These are phyloP conservation scores for Petrocephalus zakoni DNA, from an alignment of 2,113 vertebrate genomes.

Conservation along the genomic window DNA sequence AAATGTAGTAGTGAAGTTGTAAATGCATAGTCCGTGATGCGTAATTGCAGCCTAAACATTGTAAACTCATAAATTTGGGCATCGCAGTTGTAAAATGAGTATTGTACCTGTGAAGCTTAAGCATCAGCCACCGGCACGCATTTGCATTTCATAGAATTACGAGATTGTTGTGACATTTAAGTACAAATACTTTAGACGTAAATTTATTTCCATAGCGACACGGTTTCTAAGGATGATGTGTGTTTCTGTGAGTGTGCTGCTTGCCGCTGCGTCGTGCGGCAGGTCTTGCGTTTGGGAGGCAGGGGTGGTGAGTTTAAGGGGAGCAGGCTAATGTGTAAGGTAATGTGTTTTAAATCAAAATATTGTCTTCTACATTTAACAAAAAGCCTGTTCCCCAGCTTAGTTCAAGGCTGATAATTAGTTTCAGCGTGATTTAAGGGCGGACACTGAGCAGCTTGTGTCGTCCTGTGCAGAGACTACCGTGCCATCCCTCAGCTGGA, in stretches of 20 bases:
- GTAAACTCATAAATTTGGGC: neutral
- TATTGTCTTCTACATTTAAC: neutral
- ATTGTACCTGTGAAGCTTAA: neutral
- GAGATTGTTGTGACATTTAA: neutral
- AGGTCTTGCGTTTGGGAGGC: neutral
- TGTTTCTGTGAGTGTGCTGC: neutral
- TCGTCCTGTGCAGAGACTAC: constrained; percentile 71
- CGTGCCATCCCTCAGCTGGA: constrained; percentile 87
- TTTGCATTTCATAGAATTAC: neutral
- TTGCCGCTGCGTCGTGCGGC: neutral
- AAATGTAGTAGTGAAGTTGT: neutral
- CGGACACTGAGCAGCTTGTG: neutral
- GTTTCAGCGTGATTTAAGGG: neutral
- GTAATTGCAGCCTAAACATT: neutral
- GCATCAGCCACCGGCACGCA: neutral
- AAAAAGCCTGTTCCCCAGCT: neutral
- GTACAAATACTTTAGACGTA: neutral
- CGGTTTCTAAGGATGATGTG: neutral
- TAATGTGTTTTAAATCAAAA: neutral
- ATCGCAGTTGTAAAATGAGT: neutral
- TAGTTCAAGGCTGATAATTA: neutral
- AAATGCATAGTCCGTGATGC: neutral
- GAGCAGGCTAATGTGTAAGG: too few relatives aligned
- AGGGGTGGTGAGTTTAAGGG: neutral
- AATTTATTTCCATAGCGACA: neutral